Evolutionary conservation across 2,113 vertebrate species (phyloP), one percentile per base, ranked within the genome.

Genomic region (Ia io): DNA sequence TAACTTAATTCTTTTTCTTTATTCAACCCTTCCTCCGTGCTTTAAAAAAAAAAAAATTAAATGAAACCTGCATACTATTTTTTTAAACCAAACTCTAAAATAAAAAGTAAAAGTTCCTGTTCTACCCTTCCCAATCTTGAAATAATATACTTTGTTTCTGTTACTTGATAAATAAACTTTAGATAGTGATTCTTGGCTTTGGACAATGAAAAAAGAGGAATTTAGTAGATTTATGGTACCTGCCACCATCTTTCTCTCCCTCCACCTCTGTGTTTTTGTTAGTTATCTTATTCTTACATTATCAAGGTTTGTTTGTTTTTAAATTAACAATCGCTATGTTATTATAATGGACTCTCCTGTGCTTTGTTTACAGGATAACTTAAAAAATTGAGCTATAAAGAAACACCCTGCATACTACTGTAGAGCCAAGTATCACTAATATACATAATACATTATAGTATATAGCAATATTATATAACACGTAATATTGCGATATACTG

Each of bases 81-180:
- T 18, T 77, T 37, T 11, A 79, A 89, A 63, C 59, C 25, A 70
- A 28, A 74, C 8, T 74, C 25, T 71, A 37, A 86, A 92, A 53
- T 51, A 35, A 71, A 93, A 88, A 93, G 6, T 65, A 13, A 76
- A 76, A 88, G 17, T 70, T 69, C 17, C 40, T 61, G 2, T 85
- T 88, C 2, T 73, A 2, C 35, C 16, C 53, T 71, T 20, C 23
- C 32, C n/a, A 83, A 10, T 70, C 25, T 63, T 86, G 56, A 74
- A 80, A 47, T 59, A 80, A 78, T 59, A 65, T 65, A 61, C 47
- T 74, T 93, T 93, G 40, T 92, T 97, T 95, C 49, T 91, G 7
- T 76, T 85, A 56, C 70, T 85, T 88, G 73, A 61, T 85, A 59
- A 91, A 83, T 93, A 93, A 96, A 87, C 18, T 77, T 96, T 91